Percentiles rank a stretch among this genome's conserved stretches.
Conservation (phyloP, 2,888 invertebrate genomes). For the Deroplatys truncata region DNA sequence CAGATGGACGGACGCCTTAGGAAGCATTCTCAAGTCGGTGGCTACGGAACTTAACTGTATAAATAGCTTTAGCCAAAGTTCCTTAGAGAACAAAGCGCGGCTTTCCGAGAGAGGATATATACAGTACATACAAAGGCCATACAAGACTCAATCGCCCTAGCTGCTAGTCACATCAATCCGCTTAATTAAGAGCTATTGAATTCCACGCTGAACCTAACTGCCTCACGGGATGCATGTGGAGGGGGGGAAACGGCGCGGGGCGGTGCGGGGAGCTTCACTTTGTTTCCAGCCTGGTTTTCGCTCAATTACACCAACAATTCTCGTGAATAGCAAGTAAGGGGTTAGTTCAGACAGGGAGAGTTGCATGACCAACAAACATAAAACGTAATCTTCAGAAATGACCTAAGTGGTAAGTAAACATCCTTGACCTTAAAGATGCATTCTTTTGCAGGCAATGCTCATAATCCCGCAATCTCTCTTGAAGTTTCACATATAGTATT, state of each 20-base stretch:
- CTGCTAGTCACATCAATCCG: slow-evolving; percentile 19
- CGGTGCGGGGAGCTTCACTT: not conserved
- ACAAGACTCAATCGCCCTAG: slow-evolving; percentile 9
- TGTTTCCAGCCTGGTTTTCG: slow-evolving; percentile 21
- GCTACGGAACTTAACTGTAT: not conserved
- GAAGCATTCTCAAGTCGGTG: not conserved
- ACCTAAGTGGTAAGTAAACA: not conserved
- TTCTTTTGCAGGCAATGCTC: not conserved
- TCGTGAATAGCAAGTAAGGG: not conserved
- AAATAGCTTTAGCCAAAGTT: not conserved
- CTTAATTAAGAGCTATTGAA: slow-evolving; percentile 22
- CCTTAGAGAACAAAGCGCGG: slow-evolving; percentile 11
- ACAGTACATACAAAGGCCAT: slow-evolving; percentile 7
- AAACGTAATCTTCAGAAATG: not conserved
- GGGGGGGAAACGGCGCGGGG: not conserved
- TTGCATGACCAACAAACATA: not conserved
- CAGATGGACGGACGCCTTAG: not conserved
- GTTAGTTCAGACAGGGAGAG: not conserved
- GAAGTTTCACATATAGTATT: too few species aligned
- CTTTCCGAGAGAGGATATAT: not conserved
- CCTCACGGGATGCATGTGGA: not conserved
- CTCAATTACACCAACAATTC: slow-evolving; percentile 24
- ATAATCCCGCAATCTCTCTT: too few species aligned
- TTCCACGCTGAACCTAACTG: not conserved
- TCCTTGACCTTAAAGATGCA: not conserved